phyloP scores from a whole-genome alignment of 1,140 invertebrate species.

The Formica exsecta region DNA sequence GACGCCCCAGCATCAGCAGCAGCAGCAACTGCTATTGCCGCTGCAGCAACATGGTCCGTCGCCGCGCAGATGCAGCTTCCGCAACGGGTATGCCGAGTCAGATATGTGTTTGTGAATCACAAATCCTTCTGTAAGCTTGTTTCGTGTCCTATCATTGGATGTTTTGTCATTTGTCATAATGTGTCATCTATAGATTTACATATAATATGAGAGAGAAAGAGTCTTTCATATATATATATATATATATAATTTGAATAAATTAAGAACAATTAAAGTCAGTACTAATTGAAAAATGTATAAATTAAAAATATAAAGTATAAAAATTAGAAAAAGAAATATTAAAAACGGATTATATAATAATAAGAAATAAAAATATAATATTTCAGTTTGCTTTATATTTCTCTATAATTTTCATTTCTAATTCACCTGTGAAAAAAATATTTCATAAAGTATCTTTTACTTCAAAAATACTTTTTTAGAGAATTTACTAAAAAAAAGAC shows the following conservation, averaged over 20 bases:
- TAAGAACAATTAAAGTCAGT: no score
- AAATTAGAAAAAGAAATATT: neutral
- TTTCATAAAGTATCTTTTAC: neutral
- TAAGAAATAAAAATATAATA: neutral
- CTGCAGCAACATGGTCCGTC: slow-evolving; percentile 69
- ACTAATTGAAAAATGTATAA: neutral
- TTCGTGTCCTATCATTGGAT: neutral
- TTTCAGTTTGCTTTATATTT: neutral
- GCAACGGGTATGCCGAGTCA: slow-evolving; percentile 78
- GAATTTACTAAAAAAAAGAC: no score
- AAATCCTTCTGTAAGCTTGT: neutral
- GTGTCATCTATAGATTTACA: no score
- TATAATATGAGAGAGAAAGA: no score
- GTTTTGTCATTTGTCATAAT: neutral
- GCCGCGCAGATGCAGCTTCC: slow-evolving; percentile 76
- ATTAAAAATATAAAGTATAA: neutral
- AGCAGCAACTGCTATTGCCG: slow-evolving; percentile 65
- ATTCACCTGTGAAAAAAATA: neutral
- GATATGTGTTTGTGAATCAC: neutral
- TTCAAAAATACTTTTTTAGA: no score
- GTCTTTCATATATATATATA: no score
- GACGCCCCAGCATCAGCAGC: slow-evolving; percentile 69
- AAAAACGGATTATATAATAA: neutral
- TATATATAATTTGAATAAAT: no score
- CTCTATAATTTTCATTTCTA: slow-evolving; percentile 4